Evolutionary conservation across 2,888 invertebrate genomes (phyloP), one percentile per base, ranked within the genome.

Genomic region (Uropetala carovei): DNA sequence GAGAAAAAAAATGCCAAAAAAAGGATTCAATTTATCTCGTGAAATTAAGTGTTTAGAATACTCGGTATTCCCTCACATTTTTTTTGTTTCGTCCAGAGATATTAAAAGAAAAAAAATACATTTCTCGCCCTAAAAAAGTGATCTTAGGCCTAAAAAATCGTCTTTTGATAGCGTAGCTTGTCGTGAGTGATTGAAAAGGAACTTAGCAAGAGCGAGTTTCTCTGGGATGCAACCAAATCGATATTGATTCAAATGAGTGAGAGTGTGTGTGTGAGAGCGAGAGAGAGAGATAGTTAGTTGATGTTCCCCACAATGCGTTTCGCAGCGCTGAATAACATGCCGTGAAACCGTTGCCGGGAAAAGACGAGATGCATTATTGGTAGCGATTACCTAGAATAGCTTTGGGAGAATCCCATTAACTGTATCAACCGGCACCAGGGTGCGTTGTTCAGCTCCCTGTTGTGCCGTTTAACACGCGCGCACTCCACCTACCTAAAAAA

Each of bases 71-170:
- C 27, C 11, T 22, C 18, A 22, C n/a, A 22, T 75, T 75, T 75
- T 75, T 27, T 68, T 22, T 22, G 68, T 68, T 75, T 27, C 27
- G 11, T 22, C 13, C 27, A 13, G 27, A 22, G 86, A 60, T 60
- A 86, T 60, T n/a, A n/a, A n/a, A n/a, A n/a, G n/a, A n/a, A n/a
- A n/a, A n/a, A n/a, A 18, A 60, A 43, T 56, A 89, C 30, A 43
- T 30, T 59, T 89, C 89, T 68, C 56, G 60, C 43, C 18, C 60
- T 64, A 43, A 30, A 43, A 89, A 64, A 89, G 89, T 89, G 89
- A 89, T 64, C 56, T 64, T 89, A 89, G 89, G 89, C 89, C 89
- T 89, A 89, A 89, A 14, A 14, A 56, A 89, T 30, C 30, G 59
- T 89, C 14, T 89, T 13, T 75, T 75, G 13, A 89, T 89, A 89